These are phyloP conservation scores for Electrophaes corylata DNA, from an alignment of 2,888 invertebrate genomes.

Conservation along the genomic window DNA sequence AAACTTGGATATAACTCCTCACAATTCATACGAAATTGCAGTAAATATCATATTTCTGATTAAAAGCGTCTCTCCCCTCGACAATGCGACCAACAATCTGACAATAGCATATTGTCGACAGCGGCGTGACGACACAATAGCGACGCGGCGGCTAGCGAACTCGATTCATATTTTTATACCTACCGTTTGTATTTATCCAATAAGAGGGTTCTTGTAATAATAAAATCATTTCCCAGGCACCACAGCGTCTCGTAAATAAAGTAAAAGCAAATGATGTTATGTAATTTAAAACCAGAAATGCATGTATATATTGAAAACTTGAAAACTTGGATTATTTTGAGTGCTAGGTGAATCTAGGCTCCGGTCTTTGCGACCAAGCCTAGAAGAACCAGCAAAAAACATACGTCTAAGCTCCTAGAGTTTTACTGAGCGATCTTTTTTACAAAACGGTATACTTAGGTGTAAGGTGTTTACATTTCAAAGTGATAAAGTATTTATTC, in stretches of 20 bases:
- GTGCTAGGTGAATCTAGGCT: too few relatives aligned
- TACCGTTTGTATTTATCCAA: conserved; percentile 12
- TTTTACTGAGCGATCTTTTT: too few relatives aligned
- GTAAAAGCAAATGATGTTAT: too few relatives aligned
- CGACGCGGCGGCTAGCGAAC: conserved; percentile 27
- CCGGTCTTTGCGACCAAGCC: too few relatives aligned
- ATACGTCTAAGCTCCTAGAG: too few relatives aligned
- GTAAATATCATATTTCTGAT: conserved; percentile 52
- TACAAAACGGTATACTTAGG: too few relatives aligned
- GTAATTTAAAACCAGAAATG: too few relatives aligned
- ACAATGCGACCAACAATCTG: conserved; percentile 37
- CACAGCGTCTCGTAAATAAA: not conserved
- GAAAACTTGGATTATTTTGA: too few relatives aligned
- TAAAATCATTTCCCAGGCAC: not conserved
- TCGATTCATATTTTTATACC: conserved; percentile 24
- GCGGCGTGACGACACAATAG: conserved; percentile 45
- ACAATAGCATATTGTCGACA: conserved; percentile 39
- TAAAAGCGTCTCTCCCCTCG: conserved; percentile 41
- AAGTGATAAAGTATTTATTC: too few relatives aligned
- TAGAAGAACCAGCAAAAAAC: too few relatives aligned
- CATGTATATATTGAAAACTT: too few relatives aligned
- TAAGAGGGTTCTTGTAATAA: not conserved
- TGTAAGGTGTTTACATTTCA: too few relatives aligned
- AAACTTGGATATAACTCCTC: conserved; percentile 5
- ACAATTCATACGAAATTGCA: conserved; percentile 22